Evolutionary conservation across 2,888 invertebrate genomes (phyloP), one percentile per base, ranked within the genome.

Genomic region (Tuta absoluta): DNA sequence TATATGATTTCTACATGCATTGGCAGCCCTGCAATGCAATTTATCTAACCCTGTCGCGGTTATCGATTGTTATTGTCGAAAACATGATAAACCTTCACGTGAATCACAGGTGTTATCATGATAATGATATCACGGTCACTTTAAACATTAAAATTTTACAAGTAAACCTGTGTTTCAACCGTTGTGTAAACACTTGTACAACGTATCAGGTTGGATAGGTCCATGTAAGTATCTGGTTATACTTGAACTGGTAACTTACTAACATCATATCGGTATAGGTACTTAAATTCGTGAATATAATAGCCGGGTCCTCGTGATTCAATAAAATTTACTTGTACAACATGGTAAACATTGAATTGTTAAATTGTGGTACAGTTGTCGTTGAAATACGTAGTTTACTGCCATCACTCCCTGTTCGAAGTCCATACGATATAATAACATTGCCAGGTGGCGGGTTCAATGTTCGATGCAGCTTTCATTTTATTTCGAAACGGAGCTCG

Each of bases 361-460:
- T 4, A 3, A 7, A 33, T 33, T 33, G 33, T 33, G 33, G 10
- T 33, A 33, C 10, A 2, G 28, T 5, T 5, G 2, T 5, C 28
- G 28, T 33, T 33, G 49, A n/a, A 12, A 24, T 24, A n/a, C n/a
- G n/a, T n/a, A 53, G 53, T 53, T 53, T 24, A 53, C 24, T 28
- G 53, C 63, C 67, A 66, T 62, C 59, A 57, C 59, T 66, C 68
- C 68, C 59, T 23, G 45, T 23, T 45, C 45, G 33, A 19, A 61
- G 24, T 58, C 64, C 41, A 67, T 64, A 75, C 78, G 69, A 73
- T 65, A 81, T 74, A 80, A 81, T 81, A 79, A 80, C 77, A 77
- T 67, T 69, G 82, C 90, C 90, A 89, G 89, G 87, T 89, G 89
- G 77, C 63, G 75, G 72, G 89, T 89, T 90, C 89, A 88, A 80